Conservation (phyloP, 37 sponge, comb jelly and placozoan species). For the Ephydatia muelleri region DNA sequence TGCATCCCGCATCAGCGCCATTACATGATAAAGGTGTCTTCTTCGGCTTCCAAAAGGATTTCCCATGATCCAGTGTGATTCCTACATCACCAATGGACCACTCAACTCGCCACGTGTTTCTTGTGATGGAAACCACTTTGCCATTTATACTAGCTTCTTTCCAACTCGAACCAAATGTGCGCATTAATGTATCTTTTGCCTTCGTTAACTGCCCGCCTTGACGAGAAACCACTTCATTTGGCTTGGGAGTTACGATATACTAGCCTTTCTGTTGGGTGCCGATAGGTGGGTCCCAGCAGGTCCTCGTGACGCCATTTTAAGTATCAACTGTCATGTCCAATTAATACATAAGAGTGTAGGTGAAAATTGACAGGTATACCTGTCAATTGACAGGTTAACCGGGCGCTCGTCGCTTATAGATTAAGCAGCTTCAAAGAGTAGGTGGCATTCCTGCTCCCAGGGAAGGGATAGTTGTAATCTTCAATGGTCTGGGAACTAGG, state of each 20-base stretch:
- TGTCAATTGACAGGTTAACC: background rate
- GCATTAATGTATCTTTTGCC: background rate
- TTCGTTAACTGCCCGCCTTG: background rate
- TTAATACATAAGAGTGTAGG: background rate
- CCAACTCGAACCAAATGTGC: background rate
- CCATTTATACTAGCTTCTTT: background rate
- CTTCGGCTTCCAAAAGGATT: constrained; percentile 1
- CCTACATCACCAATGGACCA: background rate
- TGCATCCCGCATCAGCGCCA: too few relatives aligned
- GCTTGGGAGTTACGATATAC: constrained; percentile 1
- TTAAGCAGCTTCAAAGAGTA: too few relatives aligned
- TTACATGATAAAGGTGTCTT: background rate
- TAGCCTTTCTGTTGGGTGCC: background rate
- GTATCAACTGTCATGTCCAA: background rate
- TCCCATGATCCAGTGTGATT: constrained; percentile 1
- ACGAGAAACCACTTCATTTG: background rate
- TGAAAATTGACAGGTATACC: background rate
- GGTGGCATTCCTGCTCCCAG: too few relatives aligned
- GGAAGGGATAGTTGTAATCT: too few relatives aligned
- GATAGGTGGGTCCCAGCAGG: constrained; percentile 1
- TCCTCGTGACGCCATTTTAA: constrained; percentile 1
- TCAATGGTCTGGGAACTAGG: too few relatives aligned
- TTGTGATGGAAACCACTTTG: constrained; percentile 1
- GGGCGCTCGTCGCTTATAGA: background rate
- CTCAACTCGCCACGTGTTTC: background rate